These are phyloP conservation scores for Marisa cornuarietis DNA, from an alignment of 1,140 invertebrate species.

Conservation along the genomic window DNA sequence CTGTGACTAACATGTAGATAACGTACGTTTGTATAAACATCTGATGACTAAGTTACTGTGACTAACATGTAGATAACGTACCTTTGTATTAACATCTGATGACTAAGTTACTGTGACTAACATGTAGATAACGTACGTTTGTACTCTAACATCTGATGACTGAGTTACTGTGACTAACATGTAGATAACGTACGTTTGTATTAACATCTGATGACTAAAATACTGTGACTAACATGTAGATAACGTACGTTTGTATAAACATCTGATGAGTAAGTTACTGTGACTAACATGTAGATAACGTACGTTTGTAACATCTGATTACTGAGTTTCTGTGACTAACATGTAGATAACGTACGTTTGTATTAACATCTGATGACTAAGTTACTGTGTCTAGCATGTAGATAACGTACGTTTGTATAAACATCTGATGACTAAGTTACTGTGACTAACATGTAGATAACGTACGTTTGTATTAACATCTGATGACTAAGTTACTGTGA, in stretches of 20 bases:
- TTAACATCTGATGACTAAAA: no score
- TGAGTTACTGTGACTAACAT: no score
- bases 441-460: slow-evolving; percentile 17
- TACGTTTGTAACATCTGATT: slow-evolving; percentile 2
- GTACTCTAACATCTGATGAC: no score
- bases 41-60: no score
- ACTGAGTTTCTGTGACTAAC: no score
- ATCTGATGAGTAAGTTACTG: no score
- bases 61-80: slow-evolving; percentile 28
- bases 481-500: no score
- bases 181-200: slow-evolving; percentile 33
- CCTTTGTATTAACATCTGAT: not conserved
- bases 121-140: slow-evolving; percentile 31
- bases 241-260: slow-evolving; percentile 23
- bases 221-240: slow-evolving; percentile 6
- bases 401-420: slow-evolving; percentile 32
- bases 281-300: slow-evolving; percentile 23
- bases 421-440: no score
- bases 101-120: no score
- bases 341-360: slow-evolving; percentile 32
- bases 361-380: no score
- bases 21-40: slow-evolving; percentile 19
- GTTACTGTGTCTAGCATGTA: not conserved
- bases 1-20: slow-evolving; percentile 15
- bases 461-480: slow-evolving; percentile 17